These are phyloP conservation scores for Catharus bicknelli DNA, from an alignment of 2,113 vertebrate genomes.

Conservation along the genomic window DNA sequence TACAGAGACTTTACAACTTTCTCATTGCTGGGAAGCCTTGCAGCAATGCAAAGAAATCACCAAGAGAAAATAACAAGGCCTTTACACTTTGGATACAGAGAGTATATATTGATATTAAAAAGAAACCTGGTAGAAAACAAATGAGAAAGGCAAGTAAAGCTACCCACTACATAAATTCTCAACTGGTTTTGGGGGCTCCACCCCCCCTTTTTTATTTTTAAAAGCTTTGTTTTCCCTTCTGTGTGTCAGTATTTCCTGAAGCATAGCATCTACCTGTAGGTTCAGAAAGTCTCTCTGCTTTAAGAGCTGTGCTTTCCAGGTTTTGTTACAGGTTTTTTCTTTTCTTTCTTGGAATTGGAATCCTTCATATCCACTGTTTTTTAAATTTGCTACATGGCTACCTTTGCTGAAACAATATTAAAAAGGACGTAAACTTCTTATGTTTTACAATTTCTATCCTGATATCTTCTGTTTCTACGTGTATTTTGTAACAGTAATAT, in stretches of 20 bases:
- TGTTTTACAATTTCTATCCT: background rate
- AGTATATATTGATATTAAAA: background rate
- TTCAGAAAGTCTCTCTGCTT: background rate
- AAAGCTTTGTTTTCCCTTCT: background rate
- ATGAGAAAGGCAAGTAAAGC: background rate
- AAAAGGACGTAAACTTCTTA: background rate
- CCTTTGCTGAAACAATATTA: background rate
- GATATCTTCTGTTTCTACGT: background rate
- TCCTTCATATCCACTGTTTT: background rate
- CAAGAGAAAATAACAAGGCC: background rate
- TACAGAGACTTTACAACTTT: background rate
- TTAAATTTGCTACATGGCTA: background rate
- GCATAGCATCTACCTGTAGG: background rate
- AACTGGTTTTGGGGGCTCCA: background rate
- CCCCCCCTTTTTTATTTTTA: fast-evolving
- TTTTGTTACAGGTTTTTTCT: background rate
- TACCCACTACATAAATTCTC: background rate
- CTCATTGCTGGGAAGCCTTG: background rate
- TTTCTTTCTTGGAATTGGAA: background rate
- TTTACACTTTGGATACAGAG: background rate
- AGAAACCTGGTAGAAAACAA: background rate
- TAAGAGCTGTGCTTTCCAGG: background rate
- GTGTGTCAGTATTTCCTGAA: background rate
- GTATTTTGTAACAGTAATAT: background rate
- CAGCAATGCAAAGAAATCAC: background rate